phyloP scores from a whole-genome alignment of 2,888 invertebrate genomes.

The Chrysolina oricalcia region DNA sequence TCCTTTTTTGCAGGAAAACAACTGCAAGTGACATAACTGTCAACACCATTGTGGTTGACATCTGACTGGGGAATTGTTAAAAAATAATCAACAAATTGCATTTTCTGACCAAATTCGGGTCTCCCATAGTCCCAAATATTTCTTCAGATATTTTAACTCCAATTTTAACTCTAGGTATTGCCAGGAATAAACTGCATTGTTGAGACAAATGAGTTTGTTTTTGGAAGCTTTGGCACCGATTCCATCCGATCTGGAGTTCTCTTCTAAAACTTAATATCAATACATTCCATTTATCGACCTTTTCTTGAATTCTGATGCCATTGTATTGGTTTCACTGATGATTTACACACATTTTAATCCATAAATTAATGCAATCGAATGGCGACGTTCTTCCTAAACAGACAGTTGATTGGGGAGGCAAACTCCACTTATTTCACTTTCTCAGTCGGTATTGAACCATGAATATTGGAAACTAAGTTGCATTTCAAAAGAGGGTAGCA shows the following conservation, averaged over 20 bases:
- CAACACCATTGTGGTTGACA: conserved; percentile 69
- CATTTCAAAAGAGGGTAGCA: conserved; percentile 4
- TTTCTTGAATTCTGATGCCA: conserved; percentile 47
- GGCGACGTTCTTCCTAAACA: conserved; percentile 71
- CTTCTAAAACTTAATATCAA: conserved; percentile 54
- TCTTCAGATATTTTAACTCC: conserved; percentile 47
- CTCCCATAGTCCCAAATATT: conserved; percentile 35
- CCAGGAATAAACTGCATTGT: conserved; percentile 68
- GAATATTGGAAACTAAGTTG: not conserved
- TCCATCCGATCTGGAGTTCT: conserved; percentile 62
- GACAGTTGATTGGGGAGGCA: conserved; percentile 71
- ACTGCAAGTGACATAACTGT: conserved; percentile 70
- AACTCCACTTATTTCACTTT: conserved; percentile 66
- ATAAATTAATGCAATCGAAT: conserved; percentile 69
- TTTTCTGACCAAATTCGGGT: conserved; percentile 51
- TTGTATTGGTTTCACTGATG: conserved; percentile 56
- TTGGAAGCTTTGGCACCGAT: conserved; percentile 66
- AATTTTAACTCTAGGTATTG: conserved; percentile 59
- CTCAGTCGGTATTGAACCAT: conserved; percentile 52
- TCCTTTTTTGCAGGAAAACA: conserved; percentile 64
- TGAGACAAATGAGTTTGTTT: conserved; percentile 69
- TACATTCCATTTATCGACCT: conserved; percentile 53
- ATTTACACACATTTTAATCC: conserved; percentile 64
- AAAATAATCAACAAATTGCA: conserved; percentile 58
- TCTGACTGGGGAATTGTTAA: conserved; percentile 65